A percentile compares a stretch with the other conserved stretches of the same genome.
phyloP scores from a whole-genome alignment of 2,888 invertebrate genomes.

The Digitonthophagus gazella region DNA sequence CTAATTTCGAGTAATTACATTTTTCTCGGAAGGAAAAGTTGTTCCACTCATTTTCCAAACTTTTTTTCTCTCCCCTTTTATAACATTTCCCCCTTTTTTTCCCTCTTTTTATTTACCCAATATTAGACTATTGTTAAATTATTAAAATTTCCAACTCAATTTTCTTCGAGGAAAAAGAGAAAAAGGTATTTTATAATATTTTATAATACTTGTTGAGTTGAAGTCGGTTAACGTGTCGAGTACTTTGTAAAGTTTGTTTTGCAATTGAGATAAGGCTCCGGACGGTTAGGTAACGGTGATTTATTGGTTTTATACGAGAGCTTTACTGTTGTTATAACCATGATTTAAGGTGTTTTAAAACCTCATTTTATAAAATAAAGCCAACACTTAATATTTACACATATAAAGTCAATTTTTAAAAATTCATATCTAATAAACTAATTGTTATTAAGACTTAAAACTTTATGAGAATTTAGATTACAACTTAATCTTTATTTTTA shows the following conservation, averaged over 20 bases:
- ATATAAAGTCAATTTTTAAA: too few species aligned
- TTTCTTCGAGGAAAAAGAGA: too few species aligned
- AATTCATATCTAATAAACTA: too few species aligned
- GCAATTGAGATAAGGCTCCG: constrained; percentile 27
- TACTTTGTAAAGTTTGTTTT: constrained; percentile 26
- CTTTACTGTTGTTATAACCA: constrained; percentile 14
- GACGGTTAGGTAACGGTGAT: constrained; percentile 22
- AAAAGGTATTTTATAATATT: constrained; percentile 20
- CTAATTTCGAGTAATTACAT: constrained; percentile 12
- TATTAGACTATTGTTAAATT: not conserved
- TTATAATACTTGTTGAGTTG: constrained; percentile 27
- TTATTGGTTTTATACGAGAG: constrained; percentile 19
- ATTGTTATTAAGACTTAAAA: too few species aligned
- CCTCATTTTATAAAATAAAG: too few species aligned
- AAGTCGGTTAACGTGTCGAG: constrained; percentile 22
- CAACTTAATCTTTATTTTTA: too few species aligned
- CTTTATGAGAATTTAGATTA: too few species aligned
- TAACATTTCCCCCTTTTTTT: not conserved
- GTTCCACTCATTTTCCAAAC: not conserved
- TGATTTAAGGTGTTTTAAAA: constrained; percentile 29
- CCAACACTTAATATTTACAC: too few species aligned
- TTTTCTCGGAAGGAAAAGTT: constrained; percentile 4
- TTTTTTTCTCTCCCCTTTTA: too few species aligned
- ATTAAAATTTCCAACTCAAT: not conserved
- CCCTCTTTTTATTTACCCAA: not conserved